Conservation (phyloP, 2,888 invertebrate species). For the Pristionchus japonicus region DNA sequence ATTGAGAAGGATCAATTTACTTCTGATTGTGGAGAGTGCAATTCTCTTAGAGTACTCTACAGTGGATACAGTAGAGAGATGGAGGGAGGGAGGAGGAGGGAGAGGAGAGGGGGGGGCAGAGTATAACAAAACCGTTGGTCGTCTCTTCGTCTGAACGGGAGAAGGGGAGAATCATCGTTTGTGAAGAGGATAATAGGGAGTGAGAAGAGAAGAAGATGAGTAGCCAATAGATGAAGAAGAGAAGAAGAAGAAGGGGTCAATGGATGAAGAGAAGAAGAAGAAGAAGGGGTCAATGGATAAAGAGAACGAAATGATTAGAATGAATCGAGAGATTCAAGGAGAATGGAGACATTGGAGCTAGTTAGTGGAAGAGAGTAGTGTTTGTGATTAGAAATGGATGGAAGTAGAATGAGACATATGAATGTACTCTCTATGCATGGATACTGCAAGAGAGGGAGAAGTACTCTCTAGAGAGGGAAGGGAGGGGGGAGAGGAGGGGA, state of each 20-base stretch:
- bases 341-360: neutral
- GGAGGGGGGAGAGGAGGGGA: neutral
- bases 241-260: conserved; percentile 1
- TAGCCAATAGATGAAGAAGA: neutral
- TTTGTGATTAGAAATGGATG: neutral
- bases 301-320: neutral
- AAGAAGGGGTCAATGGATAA: neutral
- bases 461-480: neutral
- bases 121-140: neutral
- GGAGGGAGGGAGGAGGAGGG: neutral
- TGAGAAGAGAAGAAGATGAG: conserved; percentile 19
- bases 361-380: neutral
- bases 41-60: neutral
- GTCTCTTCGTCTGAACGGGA: conserved; percentile 18
- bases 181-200: conserved; percentile 17
- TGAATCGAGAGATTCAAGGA: neutral
- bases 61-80: neutral
- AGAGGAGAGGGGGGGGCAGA: neutral
- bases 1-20: neutral
- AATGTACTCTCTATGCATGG: neutral
- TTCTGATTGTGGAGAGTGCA: neutral
- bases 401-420: neutral
- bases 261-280: neutral
- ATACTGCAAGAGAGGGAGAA: neutral
- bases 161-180: conserved; percentile 25